These are phyloP conservation scores for Hedya salicella DNA, from an alignment of 2,888 invertebrate species.

Conservation along the genomic window DNA sequence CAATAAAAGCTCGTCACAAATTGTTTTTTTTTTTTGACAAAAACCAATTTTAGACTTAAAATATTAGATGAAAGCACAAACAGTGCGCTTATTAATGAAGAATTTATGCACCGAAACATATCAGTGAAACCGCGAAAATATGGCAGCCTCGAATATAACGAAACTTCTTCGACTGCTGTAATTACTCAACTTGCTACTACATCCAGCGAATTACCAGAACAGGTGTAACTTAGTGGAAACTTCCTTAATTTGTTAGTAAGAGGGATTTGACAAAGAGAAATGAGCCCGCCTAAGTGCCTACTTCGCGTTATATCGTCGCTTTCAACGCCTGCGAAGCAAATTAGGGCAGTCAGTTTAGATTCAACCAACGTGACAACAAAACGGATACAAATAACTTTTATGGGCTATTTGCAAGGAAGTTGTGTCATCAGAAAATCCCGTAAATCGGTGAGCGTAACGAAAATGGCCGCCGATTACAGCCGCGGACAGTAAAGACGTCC, in stretches of 20 bases:
- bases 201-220: slow-evolving; percentile 21
- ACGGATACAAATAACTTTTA: slow-evolving; percentile 78
- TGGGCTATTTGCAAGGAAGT: slow-evolving; percentile 75
- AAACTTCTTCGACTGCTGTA: slow-evolving; percentile 3
- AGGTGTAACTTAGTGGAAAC: slow-evolving; percentile 38
- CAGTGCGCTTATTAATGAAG: neutral
- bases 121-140: slow-evolving; percentile 4
- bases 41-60: too few species aligned
- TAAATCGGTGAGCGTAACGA: slow-evolving; percentile 72
- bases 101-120: neutral
- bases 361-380: slow-evolving; percentile 55
- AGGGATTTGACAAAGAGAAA: slow-evolving; percentile 38
- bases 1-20: too few species aligned
- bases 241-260: slow-evolving; percentile 35
- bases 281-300: slow-evolving; percentile 29
- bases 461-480: slow-evolving; percentile 68
- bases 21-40: too few species aligned
- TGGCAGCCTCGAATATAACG: slow-evolving; percentile 16
- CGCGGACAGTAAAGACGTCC: slow-evolving; percentile 59
- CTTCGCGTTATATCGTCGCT: slow-evolving; percentile 13
- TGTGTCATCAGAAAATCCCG: slow-evolving; percentile 75
- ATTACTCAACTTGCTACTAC: slow-evolving; percentile 26
- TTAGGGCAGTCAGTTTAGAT: slow-evolving; percentile 36
- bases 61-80: neutral
- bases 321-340: slow-evolving; percentile 31